Evolutionary conservation across 2,113 vertebrate genomes (phyloP).

Genomic region (Desmodus rotundus): DNA sequence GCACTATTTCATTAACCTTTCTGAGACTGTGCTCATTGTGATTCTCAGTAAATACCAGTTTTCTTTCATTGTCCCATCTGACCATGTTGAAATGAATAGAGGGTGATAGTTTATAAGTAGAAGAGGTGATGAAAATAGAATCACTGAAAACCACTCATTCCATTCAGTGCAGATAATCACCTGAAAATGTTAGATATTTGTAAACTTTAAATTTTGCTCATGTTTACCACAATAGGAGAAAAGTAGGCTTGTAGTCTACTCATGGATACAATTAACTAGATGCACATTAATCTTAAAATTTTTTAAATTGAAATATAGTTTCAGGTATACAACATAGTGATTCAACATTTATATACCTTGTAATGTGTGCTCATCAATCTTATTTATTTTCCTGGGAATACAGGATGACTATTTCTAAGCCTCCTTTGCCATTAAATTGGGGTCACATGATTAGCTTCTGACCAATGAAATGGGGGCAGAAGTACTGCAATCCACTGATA

Average conservation of each 20-base stretch:
- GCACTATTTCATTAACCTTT: conserved; percentile 13
- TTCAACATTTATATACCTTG: neutral
- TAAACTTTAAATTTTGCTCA: neutral
- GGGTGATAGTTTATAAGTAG: neutral
- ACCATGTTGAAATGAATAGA: neutral
- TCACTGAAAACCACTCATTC: neutral
- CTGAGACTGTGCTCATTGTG: neutral
- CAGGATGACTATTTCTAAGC: neutral
- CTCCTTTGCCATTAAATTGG: neutral
- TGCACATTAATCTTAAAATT: neutral
- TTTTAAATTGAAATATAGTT: neutral
- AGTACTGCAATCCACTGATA: neutral
- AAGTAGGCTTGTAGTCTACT: neutral
- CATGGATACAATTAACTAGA: neutral
- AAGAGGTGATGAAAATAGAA: neutral
- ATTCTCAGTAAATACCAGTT: neutral
- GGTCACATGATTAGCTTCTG: neutral
- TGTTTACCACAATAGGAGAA: neutral
- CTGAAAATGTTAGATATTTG: neutral
- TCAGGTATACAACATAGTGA: neutral
- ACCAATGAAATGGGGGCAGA: neutral
- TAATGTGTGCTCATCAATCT: neutral
- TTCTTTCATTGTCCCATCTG: neutral
- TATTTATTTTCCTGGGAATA: neutral
- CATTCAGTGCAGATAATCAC: neutral